phyloP scores from a whole-genome alignment of 30 jellyfish, hydroid and myxozoan genomes.

The Sanderia malayensis region DNA sequence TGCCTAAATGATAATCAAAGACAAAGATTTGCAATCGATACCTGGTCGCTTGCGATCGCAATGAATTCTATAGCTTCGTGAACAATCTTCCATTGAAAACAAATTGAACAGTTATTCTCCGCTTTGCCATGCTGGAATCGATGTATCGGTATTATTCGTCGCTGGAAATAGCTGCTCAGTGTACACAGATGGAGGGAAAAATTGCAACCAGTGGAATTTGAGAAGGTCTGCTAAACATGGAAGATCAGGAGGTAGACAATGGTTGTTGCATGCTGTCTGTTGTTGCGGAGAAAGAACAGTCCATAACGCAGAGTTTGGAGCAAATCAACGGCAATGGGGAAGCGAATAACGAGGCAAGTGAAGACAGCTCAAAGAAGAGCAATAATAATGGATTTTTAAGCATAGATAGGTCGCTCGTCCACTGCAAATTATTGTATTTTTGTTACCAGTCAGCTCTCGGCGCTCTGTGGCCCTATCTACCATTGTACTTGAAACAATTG shows the following conservation, averaged over 20 bases:
- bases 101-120: too few species aligned
- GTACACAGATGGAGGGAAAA: not conserved
- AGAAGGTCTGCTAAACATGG: not conserved
- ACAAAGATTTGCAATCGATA: too few species aligned
- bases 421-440: slow-evolving; percentile 74
- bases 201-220: not conserved
- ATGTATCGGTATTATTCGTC: too few species aligned
- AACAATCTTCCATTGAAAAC: too few species aligned
- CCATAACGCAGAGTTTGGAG: not conserved
- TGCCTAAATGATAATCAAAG: not conserved
- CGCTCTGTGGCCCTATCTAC: slow-evolving; percentile 90
- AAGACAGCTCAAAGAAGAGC: not conserved
- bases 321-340: not conserved
- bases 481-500: slow-evolving; percentile 81
- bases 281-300: not conserved
- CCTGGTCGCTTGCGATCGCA: too few species aligned
- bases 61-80: too few species aligned
- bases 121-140: too few species aligned
- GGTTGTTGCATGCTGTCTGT: too few species aligned
- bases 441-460: slow-evolving; percentile 89
- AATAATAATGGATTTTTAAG: slow-evolving; percentile 10
- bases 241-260: not conserved
- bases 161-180: too few species aligned
- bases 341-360: not conserved
- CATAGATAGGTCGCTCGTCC: slow-evolving; percentile 46